These are phyloP conservation scores for Plecotus auritus DNA, from an alignment of 2,113 vertebrate genomes.

Conservation along the genomic window DNA sequence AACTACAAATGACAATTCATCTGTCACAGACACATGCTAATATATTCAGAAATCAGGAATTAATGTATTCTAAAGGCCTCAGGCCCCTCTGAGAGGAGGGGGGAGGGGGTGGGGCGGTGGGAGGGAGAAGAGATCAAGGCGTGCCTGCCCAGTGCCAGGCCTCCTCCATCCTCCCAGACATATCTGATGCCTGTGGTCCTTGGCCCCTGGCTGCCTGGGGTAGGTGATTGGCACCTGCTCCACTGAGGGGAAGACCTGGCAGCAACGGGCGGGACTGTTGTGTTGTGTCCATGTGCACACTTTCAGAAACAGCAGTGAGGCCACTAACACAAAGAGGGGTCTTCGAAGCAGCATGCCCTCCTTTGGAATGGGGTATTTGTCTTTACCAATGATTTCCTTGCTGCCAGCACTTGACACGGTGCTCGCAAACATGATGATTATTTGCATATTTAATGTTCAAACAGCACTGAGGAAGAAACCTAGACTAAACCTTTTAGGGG, in stretches of 20 bases:
- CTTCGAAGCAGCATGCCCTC: conserved; percentile 96
- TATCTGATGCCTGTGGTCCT: conserved; percentile 82
- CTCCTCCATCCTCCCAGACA: conserved; percentile 79
- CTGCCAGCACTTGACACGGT: conserved; percentile 88
- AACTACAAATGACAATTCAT: conserved; percentile 82
- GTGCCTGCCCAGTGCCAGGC: conserved; percentile 77
- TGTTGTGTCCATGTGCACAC: conserved; percentile 86
- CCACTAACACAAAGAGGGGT: conserved; percentile 91
- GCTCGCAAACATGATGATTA: conserved; percentile 90
- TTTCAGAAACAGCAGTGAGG: conserved; percentile 92
- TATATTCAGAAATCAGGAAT: conserved; percentile 83
- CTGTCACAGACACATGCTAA: conserved; percentile 80
- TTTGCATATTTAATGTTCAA: conserved; percentile 92
- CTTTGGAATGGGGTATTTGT: conserved; percentile 95
- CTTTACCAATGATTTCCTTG: conserved; percentile 87
- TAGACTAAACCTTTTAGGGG: conserved; percentile 84
- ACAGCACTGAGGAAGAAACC: conserved; percentile 85
- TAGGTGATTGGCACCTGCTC: conserved; percentile 95
- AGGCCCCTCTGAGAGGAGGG: conserved; percentile 68
- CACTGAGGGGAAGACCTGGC: conserved; percentile 85
- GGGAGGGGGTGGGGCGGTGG: not conserved
- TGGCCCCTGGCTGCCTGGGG: conserved; percentile 83
- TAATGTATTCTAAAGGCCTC: conserved; percentile 81
- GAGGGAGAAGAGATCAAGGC: conserved; percentile 42
- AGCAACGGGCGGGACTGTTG: conserved; percentile 83